These are phyloP conservation scores for Lemur catta DNA, from an alignment of 2,797 vertebrate species.

Conservation along the genomic window DNA sequence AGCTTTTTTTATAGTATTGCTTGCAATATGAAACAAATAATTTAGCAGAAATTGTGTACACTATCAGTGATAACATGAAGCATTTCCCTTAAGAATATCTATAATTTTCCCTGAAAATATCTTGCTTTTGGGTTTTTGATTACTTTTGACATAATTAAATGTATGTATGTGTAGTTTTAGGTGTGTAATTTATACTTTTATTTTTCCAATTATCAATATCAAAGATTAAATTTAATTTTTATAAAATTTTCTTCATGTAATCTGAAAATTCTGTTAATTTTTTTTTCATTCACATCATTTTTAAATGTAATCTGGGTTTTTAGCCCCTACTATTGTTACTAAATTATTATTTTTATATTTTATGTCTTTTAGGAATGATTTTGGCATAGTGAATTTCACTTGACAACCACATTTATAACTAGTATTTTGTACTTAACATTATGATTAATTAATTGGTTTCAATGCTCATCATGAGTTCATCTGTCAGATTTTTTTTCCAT, in stretches of 20 bases:
- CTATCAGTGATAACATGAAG: neutral
- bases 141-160: neutral
- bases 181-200: neutral
- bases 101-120: neutral
- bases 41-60: neutral
- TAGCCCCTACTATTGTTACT: neutral
- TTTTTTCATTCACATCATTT: neutral
- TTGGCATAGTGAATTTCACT: slow-evolving; percentile 22
- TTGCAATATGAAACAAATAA: neutral
- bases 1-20: neutral
- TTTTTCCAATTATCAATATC: neutral
- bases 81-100: neutral
- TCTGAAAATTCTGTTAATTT: neutral
- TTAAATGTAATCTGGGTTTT: neutral
- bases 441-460: neutral
- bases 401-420: neutral
- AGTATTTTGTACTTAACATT: neutral
- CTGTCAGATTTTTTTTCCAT: neutral
- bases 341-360: neutral
- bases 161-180: neutral
- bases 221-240: neutral
- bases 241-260: neutral
- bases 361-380: neutral
- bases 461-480: neutral
- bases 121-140: neutral